Evolutionary conservation across 2,888 invertebrate genomes (phyloP).

Genomic region (Ctena decussata): DNA sequence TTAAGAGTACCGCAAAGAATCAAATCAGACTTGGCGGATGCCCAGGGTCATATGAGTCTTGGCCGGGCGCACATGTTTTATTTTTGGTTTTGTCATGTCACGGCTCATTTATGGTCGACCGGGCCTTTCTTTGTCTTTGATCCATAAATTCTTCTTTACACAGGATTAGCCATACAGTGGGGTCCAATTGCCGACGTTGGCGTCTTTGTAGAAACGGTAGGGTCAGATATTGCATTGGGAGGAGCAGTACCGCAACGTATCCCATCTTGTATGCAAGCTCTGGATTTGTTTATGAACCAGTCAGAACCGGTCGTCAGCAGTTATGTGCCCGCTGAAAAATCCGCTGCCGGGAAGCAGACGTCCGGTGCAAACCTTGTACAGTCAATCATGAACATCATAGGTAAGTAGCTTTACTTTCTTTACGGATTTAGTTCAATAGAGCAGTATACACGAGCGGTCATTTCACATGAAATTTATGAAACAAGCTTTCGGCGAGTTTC

Average conservation of each 20-base stretch:
- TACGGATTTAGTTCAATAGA: too few relatives aligned
- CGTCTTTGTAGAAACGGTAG: conserved; percentile 95
- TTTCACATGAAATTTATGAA: too few relatives aligned
- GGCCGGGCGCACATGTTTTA: too few relatives aligned
- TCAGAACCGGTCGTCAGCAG: conserved; percentile 88
- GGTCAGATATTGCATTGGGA: conserved; percentile 95
- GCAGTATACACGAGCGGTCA: too few relatives aligned
- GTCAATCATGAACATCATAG: conserved; percentile 95
- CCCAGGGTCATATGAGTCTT: too few relatives aligned
- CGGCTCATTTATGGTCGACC: too few relatives aligned
- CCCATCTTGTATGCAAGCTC: conserved; percentile 94
- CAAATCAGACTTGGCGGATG: too few relatives aligned
- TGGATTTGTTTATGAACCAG: conserved; percentile 94
- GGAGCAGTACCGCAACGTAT: conserved; percentile 98
- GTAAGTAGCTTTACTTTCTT: too few relatives aligned
- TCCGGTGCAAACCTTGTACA: conserved; percentile 91
- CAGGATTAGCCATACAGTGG: conserved; percentile 96
- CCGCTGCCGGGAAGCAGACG: conserved; percentile 87
- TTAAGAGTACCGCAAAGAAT: too few relatives aligned
- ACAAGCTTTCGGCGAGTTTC: too few relatives aligned
- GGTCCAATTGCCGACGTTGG: conserved; percentile 99
- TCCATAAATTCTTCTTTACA: not conserved
- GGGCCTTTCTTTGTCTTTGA: too few relatives aligned
- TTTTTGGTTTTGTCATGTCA: too few relatives aligned
- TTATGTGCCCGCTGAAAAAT: conserved; percentile 95